phyloP scores from a whole-genome alignment of 1,140 invertebrate genomes.

The Gonioctena quinquepunctata region DNA sequence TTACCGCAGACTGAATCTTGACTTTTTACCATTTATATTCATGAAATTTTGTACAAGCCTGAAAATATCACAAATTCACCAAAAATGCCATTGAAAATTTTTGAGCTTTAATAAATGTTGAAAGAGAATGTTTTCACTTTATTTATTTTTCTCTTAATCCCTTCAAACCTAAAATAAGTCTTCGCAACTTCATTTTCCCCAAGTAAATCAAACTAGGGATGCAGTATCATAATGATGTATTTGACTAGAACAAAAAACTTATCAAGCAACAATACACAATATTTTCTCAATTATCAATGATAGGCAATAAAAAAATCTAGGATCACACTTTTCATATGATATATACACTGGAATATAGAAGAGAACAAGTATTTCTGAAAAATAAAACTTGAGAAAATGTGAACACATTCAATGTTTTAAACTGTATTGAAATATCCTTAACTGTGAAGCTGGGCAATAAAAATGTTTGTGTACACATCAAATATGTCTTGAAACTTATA shows the following conservation, averaged over 20 bases:
- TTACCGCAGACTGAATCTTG: not conserved
- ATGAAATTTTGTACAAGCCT: not conserved
- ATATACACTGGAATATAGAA: too few relatives aligned
- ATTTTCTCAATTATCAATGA: not conserved
- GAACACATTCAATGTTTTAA: not conserved
- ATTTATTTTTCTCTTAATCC: not conserved
- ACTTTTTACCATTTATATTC: not conserved
- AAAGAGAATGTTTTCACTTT: not conserved
- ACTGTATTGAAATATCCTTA: not conserved
- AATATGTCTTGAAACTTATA: too few relatives aligned
- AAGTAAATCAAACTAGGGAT: too few relatives aligned
- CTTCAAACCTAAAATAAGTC: too few relatives aligned
- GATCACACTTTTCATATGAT: not conserved
- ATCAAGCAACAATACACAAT: not conserved
- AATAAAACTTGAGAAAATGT: not conserved
- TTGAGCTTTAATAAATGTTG: not conserved
- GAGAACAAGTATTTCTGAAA: too few relatives aligned
- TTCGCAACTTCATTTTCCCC: too few relatives aligned
- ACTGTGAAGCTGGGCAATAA: not conserved
- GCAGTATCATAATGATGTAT: too few relatives aligned
- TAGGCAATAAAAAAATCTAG: not conserved
- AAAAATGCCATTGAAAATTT: not conserved
- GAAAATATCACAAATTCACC: not conserved
- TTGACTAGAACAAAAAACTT: not conserved
- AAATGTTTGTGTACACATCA: not conserved